Conservation (phyloP, 64 coral and sea anemone species). For the Porites lutea region DNA sequence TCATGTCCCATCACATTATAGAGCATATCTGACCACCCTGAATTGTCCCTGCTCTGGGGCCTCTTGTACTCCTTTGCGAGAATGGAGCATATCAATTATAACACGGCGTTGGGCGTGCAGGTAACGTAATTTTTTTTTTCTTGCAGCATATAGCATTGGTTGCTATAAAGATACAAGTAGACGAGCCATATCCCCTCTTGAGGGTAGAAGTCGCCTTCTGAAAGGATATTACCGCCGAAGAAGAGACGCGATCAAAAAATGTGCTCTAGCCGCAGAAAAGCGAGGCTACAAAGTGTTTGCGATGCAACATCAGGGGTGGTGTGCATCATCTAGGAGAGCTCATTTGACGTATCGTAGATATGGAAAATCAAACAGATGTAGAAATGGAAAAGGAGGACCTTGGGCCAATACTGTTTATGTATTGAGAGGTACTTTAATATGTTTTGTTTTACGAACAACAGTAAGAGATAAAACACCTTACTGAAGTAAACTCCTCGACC, state of each 20-base stretch:
- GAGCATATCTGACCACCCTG: no score
- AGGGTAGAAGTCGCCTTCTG: slow-evolving; percentile 33
- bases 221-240: slow-evolving; percentile 29
- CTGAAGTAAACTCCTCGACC: no score
- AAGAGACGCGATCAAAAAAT: slow-evolving; percentile 27
- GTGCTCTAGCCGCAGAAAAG: slow-evolving; percentile 28
- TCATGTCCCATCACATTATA: no score
- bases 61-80: no score
- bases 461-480: no score
- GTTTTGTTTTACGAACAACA: no score
- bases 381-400: slow-evolving; percentile 53
- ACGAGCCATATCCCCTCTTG: slow-evolving; percentile 54
- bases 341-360: slow-evolving; percentile 35
- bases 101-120: not conserved
- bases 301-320: slow-evolving; percentile 52
- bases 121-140: not conserved
- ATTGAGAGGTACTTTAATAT: slow-evolving; percentile 1
- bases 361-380: slow-evolving; percentile 42
- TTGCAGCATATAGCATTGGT: slow-evolving; percentile 29
- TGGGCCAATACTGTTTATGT: slow-evolving; percentile 64
- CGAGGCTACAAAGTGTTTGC: slow-evolving; percentile 54
- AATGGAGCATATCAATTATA: no score
- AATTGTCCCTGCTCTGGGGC: no score
- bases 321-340: slow-evolving; percentile 19
- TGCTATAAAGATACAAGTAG: slow-evolving; percentile 43